Evolutionary conservation across 2,113 vertebrate species (phyloP).

Genomic region (Antechinus flavipes): DNA sequence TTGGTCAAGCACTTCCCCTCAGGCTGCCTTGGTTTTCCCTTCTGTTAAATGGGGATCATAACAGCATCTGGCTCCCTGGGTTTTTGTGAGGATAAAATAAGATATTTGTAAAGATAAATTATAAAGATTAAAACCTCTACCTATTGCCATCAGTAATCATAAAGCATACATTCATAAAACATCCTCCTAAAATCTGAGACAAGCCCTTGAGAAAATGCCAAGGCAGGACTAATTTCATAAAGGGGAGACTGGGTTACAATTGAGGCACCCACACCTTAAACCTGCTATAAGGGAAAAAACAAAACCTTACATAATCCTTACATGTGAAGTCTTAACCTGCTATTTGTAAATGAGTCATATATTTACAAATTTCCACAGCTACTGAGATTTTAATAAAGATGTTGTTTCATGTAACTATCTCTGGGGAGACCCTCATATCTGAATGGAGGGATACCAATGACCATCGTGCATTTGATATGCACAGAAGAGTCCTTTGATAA

Average conservation of each 20-base stretch:
- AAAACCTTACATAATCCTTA: not conserved
- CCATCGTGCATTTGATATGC: not conserved
- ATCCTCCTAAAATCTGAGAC: not conserved
- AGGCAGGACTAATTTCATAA: not conserved
- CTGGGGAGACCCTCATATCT: not conserved
- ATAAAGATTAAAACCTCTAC: no score
- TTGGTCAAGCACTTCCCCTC: not conserved
- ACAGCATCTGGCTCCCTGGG: fast-evolving
- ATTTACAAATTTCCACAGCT: not conserved
- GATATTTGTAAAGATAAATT: not conserved
- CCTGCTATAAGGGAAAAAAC: not conserved
- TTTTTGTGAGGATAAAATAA: not conserved
- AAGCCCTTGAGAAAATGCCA: not conserved
- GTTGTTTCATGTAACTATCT: not conserved
- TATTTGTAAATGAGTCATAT: not conserved
- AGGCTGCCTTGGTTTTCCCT: not conserved
- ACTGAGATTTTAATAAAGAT: not conserved
- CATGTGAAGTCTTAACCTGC: not conserved
- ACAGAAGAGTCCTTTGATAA: not conserved
- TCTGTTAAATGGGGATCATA: not conserved
- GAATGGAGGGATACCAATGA: not conserved
- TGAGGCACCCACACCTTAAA: not conserved
- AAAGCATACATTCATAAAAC: not conserved
- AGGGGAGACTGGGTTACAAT: not conserved
- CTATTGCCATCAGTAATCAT: not conserved